Evolutionary conservation across 2,888 invertebrate species (phyloP).

Genomic region (Caenorhabditis angaria): DNA sequence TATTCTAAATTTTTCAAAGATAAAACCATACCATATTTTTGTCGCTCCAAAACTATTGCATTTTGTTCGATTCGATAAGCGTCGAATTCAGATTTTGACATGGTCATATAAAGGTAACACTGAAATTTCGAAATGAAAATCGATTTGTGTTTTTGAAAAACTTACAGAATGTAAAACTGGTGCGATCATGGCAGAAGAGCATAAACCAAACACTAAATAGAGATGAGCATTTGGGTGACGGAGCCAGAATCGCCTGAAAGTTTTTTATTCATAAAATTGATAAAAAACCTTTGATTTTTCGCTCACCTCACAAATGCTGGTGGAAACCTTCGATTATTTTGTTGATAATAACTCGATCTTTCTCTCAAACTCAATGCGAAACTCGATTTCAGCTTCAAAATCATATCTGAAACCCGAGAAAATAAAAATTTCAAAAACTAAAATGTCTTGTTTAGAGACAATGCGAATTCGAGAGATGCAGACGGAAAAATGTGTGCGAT

Average conservation of each 20-base stretch:
- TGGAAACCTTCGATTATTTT: slow-evolving; percentile 35
- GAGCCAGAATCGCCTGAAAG: slow-evolving; percentile 48
- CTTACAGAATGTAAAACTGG: slow-evolving; percentile 50
- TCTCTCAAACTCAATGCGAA: slow-evolving; percentile 7
- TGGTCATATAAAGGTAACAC: slow-evolving; percentile 49
- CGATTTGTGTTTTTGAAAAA: too few relatives aligned
- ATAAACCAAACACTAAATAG: slow-evolving; percentile 49
- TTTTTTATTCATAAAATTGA: not conserved
- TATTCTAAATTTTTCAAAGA: not conserved
- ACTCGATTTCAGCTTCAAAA: too few relatives aligned
- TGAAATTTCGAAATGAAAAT: slow-evolving; percentile 26
- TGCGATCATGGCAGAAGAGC: slow-evolving; percentile 54
- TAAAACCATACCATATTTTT: slow-evolving; percentile 49
- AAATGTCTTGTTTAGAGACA: not conserved
- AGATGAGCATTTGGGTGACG: slow-evolving; percentile 56
- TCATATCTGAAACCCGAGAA: too few relatives aligned
- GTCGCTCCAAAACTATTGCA: slow-evolving; percentile 50
- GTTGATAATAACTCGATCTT: slow-evolving; percentile 56
- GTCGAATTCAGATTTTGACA: slow-evolving; percentile 52
- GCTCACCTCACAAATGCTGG: slow-evolving; percentile 54
- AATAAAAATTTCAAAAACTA: not conserved
- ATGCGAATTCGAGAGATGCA: not conserved
- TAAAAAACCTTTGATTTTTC: not conserved
- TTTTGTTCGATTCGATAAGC: slow-evolving; percentile 49
- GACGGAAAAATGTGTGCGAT: not conserved